phyloP scores from a whole-genome alignment of 2,888 invertebrate species.

The Thymelicus lineola region DNA sequence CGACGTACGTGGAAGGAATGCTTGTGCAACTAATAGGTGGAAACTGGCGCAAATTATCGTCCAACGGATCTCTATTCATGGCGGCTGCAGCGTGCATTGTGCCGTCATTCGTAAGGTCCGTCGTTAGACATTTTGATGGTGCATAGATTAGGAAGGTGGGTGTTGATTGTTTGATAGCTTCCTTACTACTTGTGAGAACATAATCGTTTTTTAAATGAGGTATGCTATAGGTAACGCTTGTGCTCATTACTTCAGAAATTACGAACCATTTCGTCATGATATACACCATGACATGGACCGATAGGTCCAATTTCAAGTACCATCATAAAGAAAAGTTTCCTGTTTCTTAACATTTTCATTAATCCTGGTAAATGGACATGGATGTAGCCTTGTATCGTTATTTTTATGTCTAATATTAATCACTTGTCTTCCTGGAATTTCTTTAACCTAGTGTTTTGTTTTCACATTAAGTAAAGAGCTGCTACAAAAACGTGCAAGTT shows the following conservation, averaged over 20 bases:
- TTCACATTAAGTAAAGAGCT: not conserved
- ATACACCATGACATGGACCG: no score
- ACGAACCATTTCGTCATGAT: no score
- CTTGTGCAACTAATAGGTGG: conserved; percentile 38
- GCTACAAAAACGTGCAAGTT: not conserved
- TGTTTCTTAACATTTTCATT: no score
- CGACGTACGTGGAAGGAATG: conserved; percentile 37
- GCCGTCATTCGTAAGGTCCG: conserved; percentile 15
- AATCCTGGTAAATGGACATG: no score
- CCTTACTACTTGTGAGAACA: not conserved
- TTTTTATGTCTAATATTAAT: no score
- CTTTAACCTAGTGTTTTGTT: not conserved
- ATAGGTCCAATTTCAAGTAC: no score
- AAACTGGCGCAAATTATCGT: conserved; percentile 37
- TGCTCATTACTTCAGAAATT: no score
- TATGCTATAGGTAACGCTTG: no score
- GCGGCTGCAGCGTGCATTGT: conserved; percentile 22
- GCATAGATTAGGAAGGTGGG: conserved; percentile 9
- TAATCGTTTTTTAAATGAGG: not conserved
- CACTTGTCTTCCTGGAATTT: no score
- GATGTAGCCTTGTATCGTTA: no score
- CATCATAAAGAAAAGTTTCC: no score
- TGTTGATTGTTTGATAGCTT: conserved; percentile 4
- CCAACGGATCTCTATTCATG: conserved; percentile 38
- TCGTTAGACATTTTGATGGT: conserved; percentile 12